Evolutionary conservation across 2,888 invertebrate species (phyloP).

Genomic region (Dryococelus australis): DNA sequence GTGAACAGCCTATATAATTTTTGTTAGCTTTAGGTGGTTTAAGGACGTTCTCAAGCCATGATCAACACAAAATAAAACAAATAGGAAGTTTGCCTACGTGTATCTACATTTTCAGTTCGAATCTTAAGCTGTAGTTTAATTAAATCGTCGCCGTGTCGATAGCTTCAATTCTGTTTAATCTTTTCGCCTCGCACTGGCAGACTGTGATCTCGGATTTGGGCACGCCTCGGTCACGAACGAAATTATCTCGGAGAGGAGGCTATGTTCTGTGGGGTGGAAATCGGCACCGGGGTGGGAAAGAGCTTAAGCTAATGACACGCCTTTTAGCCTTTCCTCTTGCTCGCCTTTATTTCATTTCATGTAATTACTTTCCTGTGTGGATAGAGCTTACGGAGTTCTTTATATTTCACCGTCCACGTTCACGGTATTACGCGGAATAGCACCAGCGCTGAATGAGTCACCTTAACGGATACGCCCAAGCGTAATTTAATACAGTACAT

Average conservation of each 20-base stretch:
- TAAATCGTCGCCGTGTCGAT: neutral
- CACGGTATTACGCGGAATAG: neutral
- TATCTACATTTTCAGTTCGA: neutral
- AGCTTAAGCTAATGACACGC: neutral
- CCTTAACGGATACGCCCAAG: too few species aligned
- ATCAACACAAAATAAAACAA: neutral
- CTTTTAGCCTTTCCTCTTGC: neutral
- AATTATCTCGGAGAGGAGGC: neutral
- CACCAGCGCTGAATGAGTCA: neutral
- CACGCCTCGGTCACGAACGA: neutral
- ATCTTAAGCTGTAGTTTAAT: neutral
- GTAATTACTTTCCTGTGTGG: neutral
- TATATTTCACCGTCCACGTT: neutral
- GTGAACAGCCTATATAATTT: too few species aligned
- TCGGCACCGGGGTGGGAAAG: slow-evolving; percentile 5
- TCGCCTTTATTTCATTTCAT: neutral
- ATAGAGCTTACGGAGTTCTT: neutral
- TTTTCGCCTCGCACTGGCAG: neutral
- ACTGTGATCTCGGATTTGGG: neutral
- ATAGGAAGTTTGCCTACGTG: neutral
- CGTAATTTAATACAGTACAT: too few species aligned
- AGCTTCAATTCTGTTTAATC: neutral
- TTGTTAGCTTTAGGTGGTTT: neutral
- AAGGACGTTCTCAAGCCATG: neutral
- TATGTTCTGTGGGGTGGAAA: neutral